Conservation (phyloP, 2,113 vertebrate species). For the Antigone vipio region DNA sequence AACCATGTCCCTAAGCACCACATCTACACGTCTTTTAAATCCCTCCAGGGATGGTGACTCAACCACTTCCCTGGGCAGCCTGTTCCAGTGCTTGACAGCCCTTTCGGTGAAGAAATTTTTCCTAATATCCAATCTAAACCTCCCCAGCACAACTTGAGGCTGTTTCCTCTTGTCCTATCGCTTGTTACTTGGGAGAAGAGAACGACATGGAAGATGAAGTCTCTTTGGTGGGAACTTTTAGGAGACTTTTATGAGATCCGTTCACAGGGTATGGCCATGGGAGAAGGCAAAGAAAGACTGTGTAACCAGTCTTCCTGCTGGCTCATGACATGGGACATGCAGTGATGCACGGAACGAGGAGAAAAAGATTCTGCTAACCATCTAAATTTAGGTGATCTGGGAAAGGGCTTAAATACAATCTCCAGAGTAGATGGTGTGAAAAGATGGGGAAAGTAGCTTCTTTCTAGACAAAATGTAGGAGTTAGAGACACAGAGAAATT, state of each 20-base stretch:
- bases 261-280: not conserved
- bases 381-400: not conserved
- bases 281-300: not conserved
- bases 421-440: not conserved
- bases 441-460: not conserved
- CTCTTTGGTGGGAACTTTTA: not conserved
- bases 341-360: not conserved
- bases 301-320: not conserved
- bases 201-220: not conserved
- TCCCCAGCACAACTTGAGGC: no score
- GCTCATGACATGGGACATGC: rapidly evolving
- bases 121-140: no score
- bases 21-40: no score
- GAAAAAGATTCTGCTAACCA: not conserved
- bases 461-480: not conserved
- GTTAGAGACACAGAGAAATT: not conserved
- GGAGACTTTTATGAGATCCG: not conserved
- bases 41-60: no score
- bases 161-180: no score
- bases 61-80: no score
- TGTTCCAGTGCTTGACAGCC: no score
- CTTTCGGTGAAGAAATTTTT: no score
- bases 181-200: not conserved
- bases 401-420: not conserved
- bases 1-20: no score